Base-by-base conservation (phyloP, 2,888 invertebrate species). In the Abrostola tripartita region DNA sequence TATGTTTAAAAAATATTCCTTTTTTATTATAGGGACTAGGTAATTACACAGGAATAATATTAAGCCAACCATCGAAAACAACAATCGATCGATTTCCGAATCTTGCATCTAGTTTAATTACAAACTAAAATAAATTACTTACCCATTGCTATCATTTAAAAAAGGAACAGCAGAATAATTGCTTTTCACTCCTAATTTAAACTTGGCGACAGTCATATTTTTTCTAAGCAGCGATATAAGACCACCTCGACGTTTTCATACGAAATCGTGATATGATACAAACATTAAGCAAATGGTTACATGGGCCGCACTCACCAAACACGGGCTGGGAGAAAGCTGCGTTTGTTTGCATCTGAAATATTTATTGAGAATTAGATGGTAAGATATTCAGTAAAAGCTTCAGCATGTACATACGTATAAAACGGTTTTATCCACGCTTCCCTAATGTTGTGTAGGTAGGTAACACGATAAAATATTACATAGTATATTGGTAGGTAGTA, bases 231-330 rank as follows among this genome's bases (percentile, higher is more conserved):
- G 52, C 6, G 5, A 37, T 10, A 12, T 36, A 24, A 64, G 83
- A 84, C 85, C 83, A 81, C 84, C 84, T 54, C 59, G 77, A 64
- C 42, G 76, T 55, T 63, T 67, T 69, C 52, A 61, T 64, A 74
- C 61, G 61, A 70, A 79, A 77, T 86, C 86, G 84, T 86, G 85
- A 82, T 84, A 79, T 71, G 78, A 81, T 80, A 81, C 65, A 71
- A 78, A 78, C 83, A 86, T 86, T 85, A 83, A 75, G 69, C 75
- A 73, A 82, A 85, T 84, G 78, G 78, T 56, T 79, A 84, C 86
- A 82, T 65, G 78, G 61, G 37, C 65, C 56, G 54, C 78, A 75
- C 74, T 63, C 44, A 44, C 57, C 59, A 59, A 52, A n/a, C 63
- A 56, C 51, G 74, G 69, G 73, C 64, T 70, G 62, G 65, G 74